Evolutionary conservation across 2,113 vertebrate species (phyloP), one percentile per base, ranked within the genome.

Genomic region (Elephas maximus): DNA sequence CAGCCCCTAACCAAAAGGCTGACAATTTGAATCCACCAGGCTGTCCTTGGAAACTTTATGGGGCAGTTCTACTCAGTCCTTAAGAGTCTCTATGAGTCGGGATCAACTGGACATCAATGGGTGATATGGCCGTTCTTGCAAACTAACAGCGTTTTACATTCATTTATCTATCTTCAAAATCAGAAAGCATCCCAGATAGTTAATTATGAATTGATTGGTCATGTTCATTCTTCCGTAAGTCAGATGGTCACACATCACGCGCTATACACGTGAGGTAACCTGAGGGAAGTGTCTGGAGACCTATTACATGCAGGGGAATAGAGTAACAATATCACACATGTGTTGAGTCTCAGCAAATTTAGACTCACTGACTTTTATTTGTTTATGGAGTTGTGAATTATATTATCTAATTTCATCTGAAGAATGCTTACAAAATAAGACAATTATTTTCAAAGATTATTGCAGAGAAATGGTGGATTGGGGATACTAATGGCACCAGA

Each of bases 271-370:
- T 30, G 44, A 23, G 10, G 11, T 21, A 14, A 0, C 28, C 10
- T 21, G 23, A 78, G 30, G 44, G 77, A 41, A 28, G 1, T 30
- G 0, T 26, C 14, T n/a, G 21, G 37, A 60, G 28, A 24, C 0
- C 7, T 8, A 5, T 1, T 5, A 12, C 1, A 12, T 8, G 23
- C 18, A 6, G 23, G 37, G 8, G 4, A 1, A 26, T 45, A 7
- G 10, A 80, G 24, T 9, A 7, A 17, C 48, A 8, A 30, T 21
- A 30, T 44, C 6, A 30, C 4, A 28, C 3, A 5, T 63, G 15
- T 24, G 4, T 4, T 44, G 2, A 37, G 28, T 2, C 14, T 62
- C 20, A 62, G n/a, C 17, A 45, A 78, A 51, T 30, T 78, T 23
- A 88, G 48, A 15, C 0, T 4, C 20, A 14, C 1, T 11, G 20